Evolutionary conservation across 2,113 vertebrate species (phyloP).

Genomic region (Monopterus albus): DNA sequence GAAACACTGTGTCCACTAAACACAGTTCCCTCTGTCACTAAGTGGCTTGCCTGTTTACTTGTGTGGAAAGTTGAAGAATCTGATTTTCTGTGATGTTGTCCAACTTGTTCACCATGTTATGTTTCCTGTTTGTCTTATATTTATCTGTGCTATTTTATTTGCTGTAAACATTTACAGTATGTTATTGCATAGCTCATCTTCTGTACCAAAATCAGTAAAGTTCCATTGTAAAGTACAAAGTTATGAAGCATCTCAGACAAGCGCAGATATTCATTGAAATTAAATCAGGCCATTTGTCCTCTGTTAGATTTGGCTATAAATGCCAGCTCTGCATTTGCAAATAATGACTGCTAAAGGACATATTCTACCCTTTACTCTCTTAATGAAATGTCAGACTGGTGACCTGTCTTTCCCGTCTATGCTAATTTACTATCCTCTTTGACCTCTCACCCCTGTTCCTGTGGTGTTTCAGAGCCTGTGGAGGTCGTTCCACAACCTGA

Average conservation of each 20-base stretch:
- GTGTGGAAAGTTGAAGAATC: too few relatives aligned
- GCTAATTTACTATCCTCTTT: conserved; percentile 70
- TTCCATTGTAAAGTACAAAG: conserved; percentile 42
- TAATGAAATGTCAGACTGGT: conserved; percentile 79
- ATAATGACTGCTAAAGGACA: conserved; percentile 70
- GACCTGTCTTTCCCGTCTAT: conserved; percentile 66
- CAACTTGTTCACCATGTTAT: background rate
- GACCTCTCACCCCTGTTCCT: conserved; percentile 62
- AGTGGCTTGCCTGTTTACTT: background rate
- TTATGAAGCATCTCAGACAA: conserved; percentile 42
- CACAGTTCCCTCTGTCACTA: background rate
- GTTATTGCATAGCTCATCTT: background rate
- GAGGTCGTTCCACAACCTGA: conserved; percentile 91
- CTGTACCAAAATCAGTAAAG: conserved; percentile 2
- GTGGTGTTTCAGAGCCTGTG: conserved; percentile 88
- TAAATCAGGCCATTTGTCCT: conserved; percentile 62
- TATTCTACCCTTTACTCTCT: conserved; percentile 71
- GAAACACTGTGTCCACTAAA: background rate
- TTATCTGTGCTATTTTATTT: background rate
- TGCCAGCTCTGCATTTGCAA: conserved; percentile 73
- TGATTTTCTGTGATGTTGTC: background rate
- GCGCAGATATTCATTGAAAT: conserved; percentile 48
- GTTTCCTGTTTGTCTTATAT: conserved; percentile 12
- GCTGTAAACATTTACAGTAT: conserved; percentile 2
- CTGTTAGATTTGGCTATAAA: conserved; percentile 57